These are phyloP conservation scores for Paratrypauchen microcephalus DNA, from an alignment of 2,797 vertebrate genomes.

Conservation along the genomic window DNA sequence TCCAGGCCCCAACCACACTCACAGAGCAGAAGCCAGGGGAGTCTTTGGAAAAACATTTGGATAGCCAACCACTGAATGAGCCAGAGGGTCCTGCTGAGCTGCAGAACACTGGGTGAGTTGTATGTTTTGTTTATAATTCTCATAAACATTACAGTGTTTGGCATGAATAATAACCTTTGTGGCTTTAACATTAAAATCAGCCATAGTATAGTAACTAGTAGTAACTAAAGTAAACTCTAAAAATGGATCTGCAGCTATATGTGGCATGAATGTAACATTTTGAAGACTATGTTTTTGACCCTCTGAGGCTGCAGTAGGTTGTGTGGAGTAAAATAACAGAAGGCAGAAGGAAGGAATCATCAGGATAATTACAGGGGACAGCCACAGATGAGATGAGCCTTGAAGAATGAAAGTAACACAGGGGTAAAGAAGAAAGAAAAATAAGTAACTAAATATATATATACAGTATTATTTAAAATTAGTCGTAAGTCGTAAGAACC, in stretches of 20 bases:
- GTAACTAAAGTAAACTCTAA: not conserved
- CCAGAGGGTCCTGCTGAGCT: slow-evolving; percentile 31
- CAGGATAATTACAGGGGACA: slow-evolving; percentile 5
- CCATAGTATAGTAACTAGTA: too few species aligned
- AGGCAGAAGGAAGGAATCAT: not conserved
- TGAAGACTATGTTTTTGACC: not conserved
- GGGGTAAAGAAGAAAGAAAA: not conserved
- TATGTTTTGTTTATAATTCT: not conserved
- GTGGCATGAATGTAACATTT: not conserved
- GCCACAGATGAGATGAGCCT: not conserved
- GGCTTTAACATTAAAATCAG: not conserved
- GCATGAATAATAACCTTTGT: not conserved
- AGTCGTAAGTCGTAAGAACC: not conserved
- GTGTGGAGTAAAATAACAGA: not conserved
- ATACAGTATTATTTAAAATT: not conserved
- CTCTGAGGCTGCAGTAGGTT: not conserved
- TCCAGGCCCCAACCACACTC: slow-evolving; percentile 22
- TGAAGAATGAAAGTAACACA: slow-evolving; percentile 1
- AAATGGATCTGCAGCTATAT: not conserved
- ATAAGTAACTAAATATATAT: not conserved
- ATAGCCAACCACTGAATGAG: slow-evolving; percentile 25
- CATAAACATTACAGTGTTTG: not conserved
- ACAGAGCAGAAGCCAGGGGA: slow-evolving; percentile 38
- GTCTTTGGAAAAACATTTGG: slow-evolving; percentile 25
- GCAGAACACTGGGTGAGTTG: slow-evolving; percentile 64